Percentiles rank a stretch among this genome's conserved stretches.
These are phyloP conservation scores for Drosophila ironensis DNA, from an alignment of 1,140 invertebrate genomes.

Conservation along the genomic window DNA sequence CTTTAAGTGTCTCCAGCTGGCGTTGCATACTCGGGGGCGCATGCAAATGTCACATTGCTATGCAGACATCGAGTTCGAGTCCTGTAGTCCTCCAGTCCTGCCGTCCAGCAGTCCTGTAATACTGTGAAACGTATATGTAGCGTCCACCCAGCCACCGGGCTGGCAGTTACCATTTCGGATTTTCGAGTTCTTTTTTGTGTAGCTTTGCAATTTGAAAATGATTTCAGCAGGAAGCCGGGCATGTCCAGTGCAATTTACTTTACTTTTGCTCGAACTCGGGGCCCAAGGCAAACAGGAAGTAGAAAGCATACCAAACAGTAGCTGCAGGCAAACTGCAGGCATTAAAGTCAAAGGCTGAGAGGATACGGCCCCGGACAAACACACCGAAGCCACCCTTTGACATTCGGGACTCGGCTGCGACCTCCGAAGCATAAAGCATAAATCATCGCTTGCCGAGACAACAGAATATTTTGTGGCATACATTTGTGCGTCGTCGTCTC, in stretches of 20 bases:
- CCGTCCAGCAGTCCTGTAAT: too few species aligned
- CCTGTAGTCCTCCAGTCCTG: constrained; percentile 11
- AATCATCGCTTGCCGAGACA: not conserved
- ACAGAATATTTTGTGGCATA: constrained; percentile 31
- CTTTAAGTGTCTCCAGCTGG: constrained; percentile 43
- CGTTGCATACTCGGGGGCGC: constrained; percentile 67
- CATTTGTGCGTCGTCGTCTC: constrained; percentile 19
- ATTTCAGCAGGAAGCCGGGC: constrained; percentile 69
- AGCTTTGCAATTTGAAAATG: constrained; percentile 61
- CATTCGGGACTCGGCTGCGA: not conserved
- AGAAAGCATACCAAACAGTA: constrained; percentile 34
- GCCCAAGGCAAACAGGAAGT: constrained; percentile 55
- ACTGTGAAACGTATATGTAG: constrained; percentile 16
- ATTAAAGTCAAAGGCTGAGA: constrained; percentile 39
- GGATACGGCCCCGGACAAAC: constrained; percentile 9
- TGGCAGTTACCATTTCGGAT: constrained; percentile 22
- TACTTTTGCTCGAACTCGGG: constrained; percentile 40
- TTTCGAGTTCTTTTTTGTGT: constrained; percentile 23
- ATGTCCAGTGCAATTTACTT: constrained; percentile 69
- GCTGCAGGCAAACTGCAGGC: constrained; percentile 21
- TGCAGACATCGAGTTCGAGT: constrained; percentile 13
- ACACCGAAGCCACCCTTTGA: constrained; percentile 10
- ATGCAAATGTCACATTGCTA: constrained; percentile 73
- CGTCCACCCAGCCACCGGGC: not conserved
- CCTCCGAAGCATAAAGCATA: not conserved